phyloP scores from a whole-genome alignment of 2,797 vertebrate species.

The Liparis tanakae region DNA sequence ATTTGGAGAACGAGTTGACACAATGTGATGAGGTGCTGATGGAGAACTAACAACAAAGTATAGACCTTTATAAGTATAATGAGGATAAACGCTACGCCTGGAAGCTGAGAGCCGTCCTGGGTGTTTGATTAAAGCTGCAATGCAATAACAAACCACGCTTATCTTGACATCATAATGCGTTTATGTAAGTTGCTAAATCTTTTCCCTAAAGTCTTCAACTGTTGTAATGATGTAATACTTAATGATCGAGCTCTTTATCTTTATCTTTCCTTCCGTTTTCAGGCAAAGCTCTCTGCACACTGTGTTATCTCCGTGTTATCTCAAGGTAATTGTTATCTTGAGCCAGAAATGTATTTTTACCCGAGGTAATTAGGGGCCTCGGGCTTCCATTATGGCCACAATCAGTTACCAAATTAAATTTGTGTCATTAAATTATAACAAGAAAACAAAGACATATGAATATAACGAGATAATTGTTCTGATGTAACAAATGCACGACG shows the following conservation, averaged over 20 bases:
- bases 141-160: slow-evolving; percentile 1
- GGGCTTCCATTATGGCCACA: background rate
- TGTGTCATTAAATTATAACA: background rate
- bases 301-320: slow-evolving; percentile 11
- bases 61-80: background rate
- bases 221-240: slow-evolving; percentile 2
- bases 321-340: slow-evolving; percentile 7
- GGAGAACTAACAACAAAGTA: background rate
- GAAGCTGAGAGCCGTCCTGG: background rate
- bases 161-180: background rate
- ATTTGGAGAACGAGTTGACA: background rate
- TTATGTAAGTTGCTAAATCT: slow-evolving; percentile 10
- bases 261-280: background rate
- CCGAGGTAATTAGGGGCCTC: background rate
- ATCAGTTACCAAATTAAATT: slow-evolving; percentile 11
- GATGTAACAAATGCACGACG: background rate
- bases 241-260: slow-evolving; percentile 16
- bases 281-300: background rate
- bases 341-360: slow-evolving; percentile 27
- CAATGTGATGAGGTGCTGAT: background rate
- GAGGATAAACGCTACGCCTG: background rate
- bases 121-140: background rate
- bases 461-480: slow-evolving; percentile 6
- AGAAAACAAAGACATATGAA: background rate
- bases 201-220: slow-evolving; percentile 16